These are phyloP conservation scores for Drosophila cognata DNA, from an alignment of 2,888 invertebrate genomes.

Conservation along the genomic window DNA sequence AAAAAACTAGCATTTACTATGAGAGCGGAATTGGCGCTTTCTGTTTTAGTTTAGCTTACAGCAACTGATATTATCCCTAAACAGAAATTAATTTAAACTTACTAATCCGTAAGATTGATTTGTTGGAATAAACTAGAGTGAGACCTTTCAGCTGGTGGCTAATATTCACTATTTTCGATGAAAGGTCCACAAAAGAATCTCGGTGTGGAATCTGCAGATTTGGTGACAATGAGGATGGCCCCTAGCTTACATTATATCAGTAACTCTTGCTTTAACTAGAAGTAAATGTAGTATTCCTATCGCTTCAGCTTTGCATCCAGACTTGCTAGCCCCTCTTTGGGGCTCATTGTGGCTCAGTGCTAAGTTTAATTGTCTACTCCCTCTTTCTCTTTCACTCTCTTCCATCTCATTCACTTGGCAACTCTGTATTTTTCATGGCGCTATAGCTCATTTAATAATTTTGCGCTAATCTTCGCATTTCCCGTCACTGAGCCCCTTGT, in stretches of 20 bases:
- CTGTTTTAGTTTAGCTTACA: not conserved
- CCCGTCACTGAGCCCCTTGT: slow-evolving; percentile 11
- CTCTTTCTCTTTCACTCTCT: not conserved
- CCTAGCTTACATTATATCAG: not conserved
- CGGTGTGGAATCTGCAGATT: not conserved
- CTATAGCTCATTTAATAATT: slow-evolving; percentile 56
- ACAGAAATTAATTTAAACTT: not conserved
- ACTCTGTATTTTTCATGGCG: slow-evolving; percentile 49
- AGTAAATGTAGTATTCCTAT: not conserved
- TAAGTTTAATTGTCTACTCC: not conserved
- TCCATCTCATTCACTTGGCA: not conserved
- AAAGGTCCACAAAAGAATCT: not conserved
- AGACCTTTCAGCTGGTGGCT: not conserved
- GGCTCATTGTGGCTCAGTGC: not conserved
- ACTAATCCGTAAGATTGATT: not conserved
- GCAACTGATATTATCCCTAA: not conserved
- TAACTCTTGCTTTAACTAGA: not conserved
- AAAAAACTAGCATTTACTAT: not conserved
- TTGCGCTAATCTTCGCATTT: slow-evolving; percentile 49
- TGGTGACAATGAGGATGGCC: not conserved
- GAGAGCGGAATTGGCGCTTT: not conserved
- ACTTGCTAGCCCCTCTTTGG: not conserved
- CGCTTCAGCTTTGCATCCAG: not conserved
- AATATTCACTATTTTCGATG: not conserved
- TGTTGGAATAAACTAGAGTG: not conserved